Percentiles rank a stretch among this genome's conserved stretches.
phyloP scores from a whole-genome alignment of 2,888 invertebrate species.

The Chironomus tentans region DNA sequence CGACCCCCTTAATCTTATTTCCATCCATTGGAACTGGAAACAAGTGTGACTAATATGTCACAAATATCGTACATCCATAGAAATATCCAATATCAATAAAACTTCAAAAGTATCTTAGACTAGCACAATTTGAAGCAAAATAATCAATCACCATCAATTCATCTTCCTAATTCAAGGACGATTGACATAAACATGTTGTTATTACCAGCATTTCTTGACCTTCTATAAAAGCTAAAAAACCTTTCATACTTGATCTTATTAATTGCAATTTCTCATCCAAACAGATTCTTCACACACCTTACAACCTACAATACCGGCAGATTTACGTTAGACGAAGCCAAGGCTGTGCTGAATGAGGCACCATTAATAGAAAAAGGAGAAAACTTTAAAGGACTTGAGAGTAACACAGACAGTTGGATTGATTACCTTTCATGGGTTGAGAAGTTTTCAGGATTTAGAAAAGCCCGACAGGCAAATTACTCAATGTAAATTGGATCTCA shows the following conservation, averaged over 20 bases:
- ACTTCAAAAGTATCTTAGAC: too few relatives aligned
- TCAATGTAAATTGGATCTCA: background rate
- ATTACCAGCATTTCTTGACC: too few relatives aligned
- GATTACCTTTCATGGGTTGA: conserved; percentile 17
- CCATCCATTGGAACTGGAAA: too few relatives aligned
- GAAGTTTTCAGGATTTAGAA: conserved; percentile 15
- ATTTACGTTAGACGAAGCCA: conserved; percentile 53
- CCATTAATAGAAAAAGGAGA: conserved; percentile 45
- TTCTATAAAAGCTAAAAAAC: background rate
- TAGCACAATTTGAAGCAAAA: too few relatives aligned
- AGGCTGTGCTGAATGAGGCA: conserved; percentile 53
- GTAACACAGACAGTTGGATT: conserved; percentile 11
- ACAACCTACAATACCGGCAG: conserved; percentile 40
- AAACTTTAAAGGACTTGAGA: background rate
- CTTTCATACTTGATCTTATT: background rate
- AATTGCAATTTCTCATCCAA: background rate
- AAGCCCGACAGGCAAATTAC: background rate
- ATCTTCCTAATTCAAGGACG: too few relatives aligned
- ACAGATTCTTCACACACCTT: background rate
- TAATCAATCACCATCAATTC: too few relatives aligned
- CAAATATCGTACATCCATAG: too few relatives aligned
- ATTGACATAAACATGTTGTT: too few relatives aligned
- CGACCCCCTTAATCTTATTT: too few relatives aligned
- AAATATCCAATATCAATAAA: too few relatives aligned
- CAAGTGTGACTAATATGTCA: too few relatives aligned